These are phyloP conservation scores for Siderastrea siderea DNA, from an alignment of 92 coral and sea anemone species.

Conservation along the genomic window DNA sequence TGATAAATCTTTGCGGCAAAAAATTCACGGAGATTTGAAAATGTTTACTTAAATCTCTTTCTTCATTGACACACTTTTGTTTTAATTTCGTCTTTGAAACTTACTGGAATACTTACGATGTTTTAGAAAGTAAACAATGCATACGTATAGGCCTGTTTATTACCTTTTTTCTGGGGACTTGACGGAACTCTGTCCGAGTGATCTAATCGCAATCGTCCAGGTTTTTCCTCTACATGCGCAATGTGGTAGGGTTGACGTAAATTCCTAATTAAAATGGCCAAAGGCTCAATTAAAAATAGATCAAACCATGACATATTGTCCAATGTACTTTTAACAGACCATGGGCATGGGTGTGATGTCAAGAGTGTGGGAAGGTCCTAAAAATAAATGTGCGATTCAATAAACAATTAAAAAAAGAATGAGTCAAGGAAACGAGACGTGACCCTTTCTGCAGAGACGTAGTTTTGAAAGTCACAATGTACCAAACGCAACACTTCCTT, in stretches of 20 bases:
- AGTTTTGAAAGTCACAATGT: too few relatives aligned
- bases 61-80: slow-evolving; percentile 5
- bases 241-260: neutral
- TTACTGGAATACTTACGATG: slow-evolving; percentile 5
- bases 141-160: neutral
- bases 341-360: too few relatives aligned
- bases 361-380: neutral
- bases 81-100: neutral
- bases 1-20: neutral
- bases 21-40: neutral
- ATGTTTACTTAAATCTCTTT: neutral
- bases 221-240: neutral
- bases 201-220: neutral
- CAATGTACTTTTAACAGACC: neutral
- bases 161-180: neutral
- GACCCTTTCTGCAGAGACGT: too few relatives aligned
- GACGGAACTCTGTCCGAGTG: neutral
- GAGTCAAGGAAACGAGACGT: neutral
- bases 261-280: neutral
- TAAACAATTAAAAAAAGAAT: neutral
- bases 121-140: neutral
- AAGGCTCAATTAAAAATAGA: neutral
- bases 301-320: too few relatives aligned
- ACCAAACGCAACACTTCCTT: too few relatives aligned
- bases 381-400: neutral